Base-by-base conservation (phyloP, 2,797 vertebrate genomes). In the Sciurus carolinensis region DNA sequence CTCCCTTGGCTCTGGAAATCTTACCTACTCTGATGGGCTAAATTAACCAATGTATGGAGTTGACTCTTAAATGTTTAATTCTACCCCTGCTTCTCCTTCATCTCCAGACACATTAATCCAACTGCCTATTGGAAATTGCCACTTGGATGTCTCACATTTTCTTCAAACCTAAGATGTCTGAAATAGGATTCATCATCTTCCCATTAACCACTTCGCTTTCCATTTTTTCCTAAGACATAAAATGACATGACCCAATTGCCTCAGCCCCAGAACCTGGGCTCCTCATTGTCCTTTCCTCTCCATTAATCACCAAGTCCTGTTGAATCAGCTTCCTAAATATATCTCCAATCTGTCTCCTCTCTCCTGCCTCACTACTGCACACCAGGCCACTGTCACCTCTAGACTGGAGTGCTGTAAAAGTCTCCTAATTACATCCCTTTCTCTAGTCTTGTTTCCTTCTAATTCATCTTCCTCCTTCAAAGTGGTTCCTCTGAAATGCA, bases 101-200 rank as follows among this genome's bases (percentile, higher is more conserved):
- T 82, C 50, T 95, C 88, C 93, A 97, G 97, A 97, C 91, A 88
- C 96, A 97, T 97, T 96, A 97, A 96, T 97, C 73, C 91, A 96
- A 44, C 50, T 92, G 89, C 84, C 94, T 92, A 33, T 52, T 97
- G 72, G 52, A 96, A 97, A 95, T 80, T 96, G 62, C 82, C 47
- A 87, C 33, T 79, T 66, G 24, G 47, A 67, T 95, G 80, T 75
- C 84, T 95, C 95, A 71, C 82, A 93, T 95, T 95, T 91, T 97
- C 69, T 36, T 90, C 72, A 80, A 94, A 93, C 73, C 90, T 85
- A 85, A 91, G 89, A 83, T 76, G 75, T 95, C 87, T 92, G 73
- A 96, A 97, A 90, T 94, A 96, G 90, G 96, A 97, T 96, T 91
- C 81, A 96, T 96, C 92, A 95, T 96, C 93, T 94, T 96, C 73